Evolutionary conservation across 2,888 invertebrate genomes (phyloP).

Genomic region (Nyleta sp.): DNA sequence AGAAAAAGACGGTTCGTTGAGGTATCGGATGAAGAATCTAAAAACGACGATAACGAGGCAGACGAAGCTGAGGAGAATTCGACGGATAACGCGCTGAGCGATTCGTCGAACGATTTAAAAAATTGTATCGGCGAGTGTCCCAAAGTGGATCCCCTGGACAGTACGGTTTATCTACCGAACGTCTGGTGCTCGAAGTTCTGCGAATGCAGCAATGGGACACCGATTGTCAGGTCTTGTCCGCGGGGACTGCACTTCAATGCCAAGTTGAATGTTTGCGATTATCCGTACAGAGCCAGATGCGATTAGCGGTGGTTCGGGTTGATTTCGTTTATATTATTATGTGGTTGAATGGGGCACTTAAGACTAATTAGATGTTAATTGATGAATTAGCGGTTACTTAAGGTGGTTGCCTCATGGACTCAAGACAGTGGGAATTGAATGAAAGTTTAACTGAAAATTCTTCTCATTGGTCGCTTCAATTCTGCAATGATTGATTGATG

Average conservation of each 20-base stretch:
- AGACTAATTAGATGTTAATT: too few relatives aligned
- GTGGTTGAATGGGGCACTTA: too few relatives aligned
- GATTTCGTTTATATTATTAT: too few relatives aligned
- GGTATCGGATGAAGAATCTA: too few relatives aligned
- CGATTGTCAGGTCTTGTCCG: slow-evolving; percentile 63
- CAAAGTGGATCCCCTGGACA: slow-evolving; percentile 24
- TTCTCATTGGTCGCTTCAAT: too few relatives aligned
- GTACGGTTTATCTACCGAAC: slow-evolving; percentile 62
- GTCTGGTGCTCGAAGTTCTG: slow-evolving; percentile 70
- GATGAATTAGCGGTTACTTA: too few relatives aligned
- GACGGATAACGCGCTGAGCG: neutral
- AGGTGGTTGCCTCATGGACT: too few relatives aligned
- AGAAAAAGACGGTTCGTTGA: too few relatives aligned
- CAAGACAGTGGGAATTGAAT: too few relatives aligned
- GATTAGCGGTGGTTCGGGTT: too few relatives aligned
- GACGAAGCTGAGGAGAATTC: neutral
- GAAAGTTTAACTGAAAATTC: too few relatives aligned
- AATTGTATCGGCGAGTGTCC: slow-evolving; percentile 69
- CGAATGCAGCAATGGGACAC: slow-evolving; percentile 62
- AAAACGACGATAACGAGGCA: neutral
- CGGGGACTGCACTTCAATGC: slow-evolving; percentile 61
- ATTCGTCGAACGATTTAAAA: slow-evolving; percentile 6
- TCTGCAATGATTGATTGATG: too few relatives aligned
- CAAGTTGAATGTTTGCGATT: slow-evolving; percentile 55
- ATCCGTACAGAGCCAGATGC: slow-evolving; percentile 57